Evolutionary conservation across 2,797 vertebrate species (phyloP).

Genomic region (Oceanodroma leucorhoa): DNA sequence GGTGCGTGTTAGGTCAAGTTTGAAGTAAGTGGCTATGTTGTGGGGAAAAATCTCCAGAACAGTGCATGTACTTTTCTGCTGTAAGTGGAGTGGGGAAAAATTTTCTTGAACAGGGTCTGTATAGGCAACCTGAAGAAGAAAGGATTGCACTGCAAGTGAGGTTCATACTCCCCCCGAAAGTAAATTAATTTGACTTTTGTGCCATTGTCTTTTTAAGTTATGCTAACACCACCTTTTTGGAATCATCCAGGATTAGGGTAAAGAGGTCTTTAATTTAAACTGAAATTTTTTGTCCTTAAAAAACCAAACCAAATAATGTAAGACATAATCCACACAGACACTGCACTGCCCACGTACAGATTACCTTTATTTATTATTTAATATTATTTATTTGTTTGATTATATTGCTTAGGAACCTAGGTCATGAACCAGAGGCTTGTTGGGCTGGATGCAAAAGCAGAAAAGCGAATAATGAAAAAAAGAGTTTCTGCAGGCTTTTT

Average conservation of each 20-base stretch:
- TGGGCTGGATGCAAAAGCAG: not conserved
- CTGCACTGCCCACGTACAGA: not conserved
- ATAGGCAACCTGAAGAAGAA: not conserved
- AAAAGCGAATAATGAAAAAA: not conserved
- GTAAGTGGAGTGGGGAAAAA: not conserved
- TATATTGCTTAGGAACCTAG: not conserved
- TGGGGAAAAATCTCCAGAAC: not conserved
- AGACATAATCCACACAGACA: rapidly evolving
- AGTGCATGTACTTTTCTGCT: not conserved
- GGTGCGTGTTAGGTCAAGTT: not conserved
- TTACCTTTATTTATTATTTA: not conserved
- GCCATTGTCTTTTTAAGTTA: not conserved
- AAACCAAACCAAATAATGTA: not conserved
- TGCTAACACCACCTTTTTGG: not conserved
- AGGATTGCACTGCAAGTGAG: not conserved
- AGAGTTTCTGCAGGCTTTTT: not conserved
- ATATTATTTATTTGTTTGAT: not conserved
- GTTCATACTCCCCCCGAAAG: not conserved
- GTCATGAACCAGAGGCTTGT: not conserved
- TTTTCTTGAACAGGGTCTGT: not conserved
- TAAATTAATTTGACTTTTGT: not conserved
- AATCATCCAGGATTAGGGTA: not conserved
- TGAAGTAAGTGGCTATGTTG: not conserved
- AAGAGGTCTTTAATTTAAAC: not conserved
- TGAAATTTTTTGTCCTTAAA: not conserved